phyloP scores from a whole-genome alignment of 2,113 vertebrate species.

The Fulmarus glacialis region DNA sequence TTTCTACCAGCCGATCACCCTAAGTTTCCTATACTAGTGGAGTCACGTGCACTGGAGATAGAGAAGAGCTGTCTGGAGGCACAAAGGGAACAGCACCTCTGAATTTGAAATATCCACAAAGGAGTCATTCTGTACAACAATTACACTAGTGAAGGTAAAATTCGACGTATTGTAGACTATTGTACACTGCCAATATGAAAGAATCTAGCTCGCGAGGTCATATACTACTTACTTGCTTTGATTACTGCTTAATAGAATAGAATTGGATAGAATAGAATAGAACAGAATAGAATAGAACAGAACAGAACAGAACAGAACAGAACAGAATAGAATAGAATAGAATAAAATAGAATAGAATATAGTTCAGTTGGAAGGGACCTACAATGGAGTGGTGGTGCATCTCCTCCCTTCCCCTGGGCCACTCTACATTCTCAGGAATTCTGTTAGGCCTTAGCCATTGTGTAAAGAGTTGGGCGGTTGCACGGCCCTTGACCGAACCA shows the following conservation, averaged over 20 bases:
- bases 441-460: no score
- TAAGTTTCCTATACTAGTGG: neutral
- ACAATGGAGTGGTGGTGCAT: neutral
- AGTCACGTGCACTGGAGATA: neutral
- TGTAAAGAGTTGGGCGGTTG: no score
- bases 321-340: neutral
- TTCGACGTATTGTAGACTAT: fast-evolving
- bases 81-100: neutral
- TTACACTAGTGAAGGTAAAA: neutral
- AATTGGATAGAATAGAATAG: neutral
- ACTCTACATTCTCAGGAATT: no score
- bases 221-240: neutral
- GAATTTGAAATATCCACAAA: neutral
- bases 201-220: neutral
- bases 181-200: neutral
- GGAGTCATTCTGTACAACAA: neutral
- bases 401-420: no score
- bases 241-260: neutral
- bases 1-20: neutral
- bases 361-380: neutral
- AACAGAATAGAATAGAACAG: neutral
- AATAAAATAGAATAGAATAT: fast-evolving
- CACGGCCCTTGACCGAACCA: no score
- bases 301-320: neutral
- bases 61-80: neutral